Evolutionary conservation across 2,888 invertebrate species (phyloP), one percentile per base, ranked within the genome.

Genomic region (Tetanocera ferruginea): DNA sequence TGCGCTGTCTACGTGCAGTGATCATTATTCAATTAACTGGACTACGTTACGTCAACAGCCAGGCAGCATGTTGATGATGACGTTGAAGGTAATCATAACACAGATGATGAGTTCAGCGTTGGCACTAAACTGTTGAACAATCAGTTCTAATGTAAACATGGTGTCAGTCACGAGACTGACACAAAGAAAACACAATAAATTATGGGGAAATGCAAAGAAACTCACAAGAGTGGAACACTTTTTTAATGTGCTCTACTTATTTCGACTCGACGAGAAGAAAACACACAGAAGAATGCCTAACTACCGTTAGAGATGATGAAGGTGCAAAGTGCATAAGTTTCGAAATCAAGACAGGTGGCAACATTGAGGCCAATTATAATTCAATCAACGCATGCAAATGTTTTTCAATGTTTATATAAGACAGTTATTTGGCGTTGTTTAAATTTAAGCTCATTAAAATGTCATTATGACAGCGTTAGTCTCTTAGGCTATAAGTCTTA

Each of bases 161-260:
- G 17, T 31, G 25, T 28, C 64, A 17, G 11, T 43, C 43, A 43
- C 11, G 11, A 43, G 14, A 43, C 43, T 43, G 11, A 43, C 43
- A 43, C 43, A 43, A 43, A 43, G 43, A 43, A 43, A 43, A 43
- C 43, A 11, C 11, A 43, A 43, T 1, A 43, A 11, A 43, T 31
- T 11, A 43, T 43, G 43, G 1, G 43, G 14, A 43, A 43, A 43
- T 43, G 37, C 6, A 8, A n/a, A 25, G n/a, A 28, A 62, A 62
- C 31, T 69, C 69, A 69, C 69, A 28, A 69, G 49, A 51, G 51
- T 69, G 69, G 69, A 69, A 64, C 64, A 64, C 64, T 64, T 34
- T 34, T 31, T 31, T 5, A 28, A n/a, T 31, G 31, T 17, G 31
- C 64, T 64, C 28, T 25, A 31, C 17, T 64, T 25, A 31, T 31